Evolutionary conservation across 2,113 vertebrate species (phyloP).

Genomic region (Silurus glanis): DNA sequence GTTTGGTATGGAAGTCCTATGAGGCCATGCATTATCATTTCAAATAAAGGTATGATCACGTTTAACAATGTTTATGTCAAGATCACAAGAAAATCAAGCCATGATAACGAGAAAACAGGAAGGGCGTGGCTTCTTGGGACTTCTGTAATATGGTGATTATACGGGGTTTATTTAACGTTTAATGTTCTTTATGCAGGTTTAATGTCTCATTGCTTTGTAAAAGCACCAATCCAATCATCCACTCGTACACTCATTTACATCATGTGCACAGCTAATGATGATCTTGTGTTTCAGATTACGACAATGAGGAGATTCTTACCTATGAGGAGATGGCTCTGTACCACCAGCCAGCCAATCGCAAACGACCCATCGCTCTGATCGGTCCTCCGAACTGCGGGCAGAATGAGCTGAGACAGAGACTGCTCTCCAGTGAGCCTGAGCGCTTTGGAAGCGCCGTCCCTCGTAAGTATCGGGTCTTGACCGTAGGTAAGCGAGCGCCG

Average conservation of each 20-base stretch:
- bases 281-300: conserved; percentile 76
- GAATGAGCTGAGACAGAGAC: conserved; percentile 85
- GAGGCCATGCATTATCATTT: no score
- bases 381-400: conserved; percentile 92
- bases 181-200: no score
- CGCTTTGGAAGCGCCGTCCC: conserved; percentile 90
- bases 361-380: conserved; percentile 91
- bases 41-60: no score
- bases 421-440: conserved; percentile 86
- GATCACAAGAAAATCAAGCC: no score
- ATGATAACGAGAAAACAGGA: no score
- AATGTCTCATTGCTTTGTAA: no score
- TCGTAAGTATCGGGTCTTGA: conserved; percentile 73
- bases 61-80: no score
- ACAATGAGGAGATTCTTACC: conserved; percentile 94
- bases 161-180: no score
- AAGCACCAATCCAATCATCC: not conserved
- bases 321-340: conserved; percentile 99
- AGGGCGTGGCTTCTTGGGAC: no score
- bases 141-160: no score
- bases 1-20: no score
- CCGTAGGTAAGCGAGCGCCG: not conserved
- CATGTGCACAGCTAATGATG: not conserved
- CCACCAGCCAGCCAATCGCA: conserved; percentile 96
- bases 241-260: not conserved